Evolutionary conservation across 2,888 invertebrate genomes (phyloP).

Genomic region (Epinotia ramella): DNA sequence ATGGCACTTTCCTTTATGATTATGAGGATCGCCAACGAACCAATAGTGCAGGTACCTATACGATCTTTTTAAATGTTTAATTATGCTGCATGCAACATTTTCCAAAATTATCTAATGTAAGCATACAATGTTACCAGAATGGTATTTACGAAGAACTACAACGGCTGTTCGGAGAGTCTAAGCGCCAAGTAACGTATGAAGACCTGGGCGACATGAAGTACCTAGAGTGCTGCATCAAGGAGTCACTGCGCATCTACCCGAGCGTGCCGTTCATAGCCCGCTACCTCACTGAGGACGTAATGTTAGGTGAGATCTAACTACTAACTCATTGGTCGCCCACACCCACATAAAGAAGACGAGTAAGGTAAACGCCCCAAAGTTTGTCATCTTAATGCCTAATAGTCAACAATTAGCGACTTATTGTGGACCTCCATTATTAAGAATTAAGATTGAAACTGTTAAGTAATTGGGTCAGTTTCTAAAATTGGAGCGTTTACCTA

Average conservation of each 20-base stretch:
- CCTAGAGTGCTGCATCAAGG: conserved; percentile 87
- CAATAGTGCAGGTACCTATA: conserved; percentile 65
- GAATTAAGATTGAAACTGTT: not conserved
- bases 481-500: too few relatives aligned
- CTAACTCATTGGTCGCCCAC: not conserved
- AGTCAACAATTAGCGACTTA: too few relatives aligned
- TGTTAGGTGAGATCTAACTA: conserved; percentile 66
- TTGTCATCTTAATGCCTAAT: too few relatives aligned
- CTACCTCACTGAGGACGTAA: conserved; percentile 78
- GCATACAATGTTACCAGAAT: conserved; percentile 19
- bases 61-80: not conserved
- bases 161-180: conserved; percentile 84
- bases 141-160: conserved; percentile 37
- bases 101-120: not conserved
- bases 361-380: too few relatives aligned
- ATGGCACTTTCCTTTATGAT: conserved; percentile 66
- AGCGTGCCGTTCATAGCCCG: conserved; percentile 86
- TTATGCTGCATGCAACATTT: too few relatives aligned
- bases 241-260: conserved; percentile 85
- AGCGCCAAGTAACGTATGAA: conserved; percentile 83
- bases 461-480: too few relatives aligned
- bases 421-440: not conserved
- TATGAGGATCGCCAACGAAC: conserved; percentile 75
- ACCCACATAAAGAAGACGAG: not conserved
- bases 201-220: conserved; percentile 84